phyloP scores from a whole-genome alignment of 2,113 vertebrate species.

The Dromiciops gliroides region DNA sequence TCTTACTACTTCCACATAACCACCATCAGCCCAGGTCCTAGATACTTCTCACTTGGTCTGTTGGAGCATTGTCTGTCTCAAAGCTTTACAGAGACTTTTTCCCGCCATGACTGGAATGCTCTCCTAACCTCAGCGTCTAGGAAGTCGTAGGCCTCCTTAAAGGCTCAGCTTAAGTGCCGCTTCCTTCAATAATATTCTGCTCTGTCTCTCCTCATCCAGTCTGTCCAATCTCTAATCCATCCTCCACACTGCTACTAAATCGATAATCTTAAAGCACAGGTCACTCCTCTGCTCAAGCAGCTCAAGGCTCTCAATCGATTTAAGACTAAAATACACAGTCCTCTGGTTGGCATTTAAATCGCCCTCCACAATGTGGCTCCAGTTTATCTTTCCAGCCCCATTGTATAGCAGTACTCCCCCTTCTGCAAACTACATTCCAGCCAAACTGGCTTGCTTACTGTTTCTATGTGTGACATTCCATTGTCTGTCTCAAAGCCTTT shows the following conservation, averaged over 20 bases:
- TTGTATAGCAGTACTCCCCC: not conserved
- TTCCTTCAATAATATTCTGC: not conserved
- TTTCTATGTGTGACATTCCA: not conserved
- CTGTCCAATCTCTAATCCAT: not conserved
- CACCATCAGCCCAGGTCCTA: not conserved
- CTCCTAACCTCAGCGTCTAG: not conserved
- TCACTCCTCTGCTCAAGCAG: not conserved
- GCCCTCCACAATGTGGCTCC: not conserved
- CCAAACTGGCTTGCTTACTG: not conserved
- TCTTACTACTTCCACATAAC: not conserved
- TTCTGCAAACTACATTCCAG: not conserved
- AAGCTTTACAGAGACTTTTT: not conserved
- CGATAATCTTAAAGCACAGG: not conserved
- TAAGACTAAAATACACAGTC: not conserved
- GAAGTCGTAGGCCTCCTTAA: not conserved
- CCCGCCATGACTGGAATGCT: not conserved
- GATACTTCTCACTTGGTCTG: not conserved
- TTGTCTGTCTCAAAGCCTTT: not conserved
- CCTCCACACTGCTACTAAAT: not conserved
- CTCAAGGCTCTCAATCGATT: not conserved
- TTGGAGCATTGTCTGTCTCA: not conserved
- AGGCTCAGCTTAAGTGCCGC: not conserved
- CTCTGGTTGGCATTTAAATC: not conserved
- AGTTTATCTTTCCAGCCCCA: not conserved
- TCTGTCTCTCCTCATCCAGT: not conserved